Evolutionary conservation across 2,888 invertebrate genomes (phyloP).

Genomic region (Hemistola chrysoprasaria): DNA sequence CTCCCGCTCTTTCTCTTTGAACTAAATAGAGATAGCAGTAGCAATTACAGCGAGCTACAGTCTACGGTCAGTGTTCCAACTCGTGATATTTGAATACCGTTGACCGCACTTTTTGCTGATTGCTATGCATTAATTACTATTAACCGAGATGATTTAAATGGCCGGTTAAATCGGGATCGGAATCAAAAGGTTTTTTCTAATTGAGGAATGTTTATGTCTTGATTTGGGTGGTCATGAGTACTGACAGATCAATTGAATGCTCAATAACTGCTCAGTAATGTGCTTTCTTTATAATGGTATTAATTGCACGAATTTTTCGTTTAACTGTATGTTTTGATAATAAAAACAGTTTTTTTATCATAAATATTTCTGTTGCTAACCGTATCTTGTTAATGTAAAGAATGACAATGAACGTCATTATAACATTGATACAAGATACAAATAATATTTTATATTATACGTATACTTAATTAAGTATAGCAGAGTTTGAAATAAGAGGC

Average conservation of each 20-base stretch:
- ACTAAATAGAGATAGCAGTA: constrained; percentile 14
- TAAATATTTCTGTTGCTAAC: too few species aligned
- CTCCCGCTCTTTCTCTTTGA: constrained; percentile 12
- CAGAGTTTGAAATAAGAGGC: too few species aligned
- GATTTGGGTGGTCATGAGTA: constrained; percentile 18
- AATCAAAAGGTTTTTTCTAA: constrained; percentile 17
- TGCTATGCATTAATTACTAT: constrained; percentile 37
- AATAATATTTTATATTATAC: too few species aligned
- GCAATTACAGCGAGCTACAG: constrained; percentile 17
- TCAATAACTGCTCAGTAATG: neutral
- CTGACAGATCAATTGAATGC: constrained; percentile 10
- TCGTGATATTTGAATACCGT: constrained; percentile 51
- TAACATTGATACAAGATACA: too few species aligned
- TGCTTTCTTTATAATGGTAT: neutral
- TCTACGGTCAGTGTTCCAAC: constrained; percentile 16
- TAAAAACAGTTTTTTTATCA: too few species aligned
- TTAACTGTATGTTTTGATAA: too few species aligned
- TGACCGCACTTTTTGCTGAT: constrained; percentile 34
- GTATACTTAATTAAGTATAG: too few species aligned
- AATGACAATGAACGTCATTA: too few species aligned
- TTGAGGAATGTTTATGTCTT: constrained; percentile 19
- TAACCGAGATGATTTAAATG: constrained; percentile 29
- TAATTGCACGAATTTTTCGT: too few species aligned
- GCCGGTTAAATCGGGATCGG: constrained; percentile 6
- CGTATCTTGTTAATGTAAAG: too few species aligned